A percentile compares a stretch with the other conserved stretches of the same genome.
Conservation (phyloP, 1,140 invertebrate genomes). For the Drosophila guanche region DNA sequence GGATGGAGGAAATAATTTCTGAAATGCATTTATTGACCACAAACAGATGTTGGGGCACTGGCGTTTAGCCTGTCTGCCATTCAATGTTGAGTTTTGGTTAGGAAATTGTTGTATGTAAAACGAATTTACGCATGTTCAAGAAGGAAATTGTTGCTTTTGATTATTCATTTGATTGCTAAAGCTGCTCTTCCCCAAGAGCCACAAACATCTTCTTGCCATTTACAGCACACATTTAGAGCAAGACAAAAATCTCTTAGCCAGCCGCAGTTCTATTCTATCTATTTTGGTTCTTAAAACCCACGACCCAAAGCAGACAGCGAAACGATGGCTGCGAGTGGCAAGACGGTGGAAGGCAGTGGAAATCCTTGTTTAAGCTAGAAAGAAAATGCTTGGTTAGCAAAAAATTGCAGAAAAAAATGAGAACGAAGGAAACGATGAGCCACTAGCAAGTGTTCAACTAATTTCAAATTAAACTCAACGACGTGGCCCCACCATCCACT, state of each 20-base stretch:
- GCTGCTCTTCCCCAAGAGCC: no score
- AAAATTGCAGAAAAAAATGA: constrained; percentile 28
- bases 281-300: constrained; percentile 22
- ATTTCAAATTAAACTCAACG: constrained; percentile 73
- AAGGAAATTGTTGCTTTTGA: no score
- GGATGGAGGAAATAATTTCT: background rate
- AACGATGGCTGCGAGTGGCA: background rate
- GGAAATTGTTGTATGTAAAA: background rate
- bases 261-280: no score
- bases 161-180: no score
- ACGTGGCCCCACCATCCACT: constrained; percentile 17
- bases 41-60: constrained; percentile 7
- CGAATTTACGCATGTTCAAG: background rate
- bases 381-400: constrained; percentile 57
- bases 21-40: constrained; percentile 17
- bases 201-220: no score
- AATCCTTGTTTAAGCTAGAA: constrained; percentile 33
- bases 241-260: no score
- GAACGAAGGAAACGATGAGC: background rate
- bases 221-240: no score
- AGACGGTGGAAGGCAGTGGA: background rate
- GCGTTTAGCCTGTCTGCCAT: background rate
- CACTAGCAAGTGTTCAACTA: constrained; percentile 68
- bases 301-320: constrained; percentile 37
- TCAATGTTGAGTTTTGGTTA: constrained; percentile 13